Evolutionary conservation across 2,888 invertebrate species (phyloP), one percentile per base, ranked within the genome.

Genomic region (Drosophila tanythrix): DNA sequence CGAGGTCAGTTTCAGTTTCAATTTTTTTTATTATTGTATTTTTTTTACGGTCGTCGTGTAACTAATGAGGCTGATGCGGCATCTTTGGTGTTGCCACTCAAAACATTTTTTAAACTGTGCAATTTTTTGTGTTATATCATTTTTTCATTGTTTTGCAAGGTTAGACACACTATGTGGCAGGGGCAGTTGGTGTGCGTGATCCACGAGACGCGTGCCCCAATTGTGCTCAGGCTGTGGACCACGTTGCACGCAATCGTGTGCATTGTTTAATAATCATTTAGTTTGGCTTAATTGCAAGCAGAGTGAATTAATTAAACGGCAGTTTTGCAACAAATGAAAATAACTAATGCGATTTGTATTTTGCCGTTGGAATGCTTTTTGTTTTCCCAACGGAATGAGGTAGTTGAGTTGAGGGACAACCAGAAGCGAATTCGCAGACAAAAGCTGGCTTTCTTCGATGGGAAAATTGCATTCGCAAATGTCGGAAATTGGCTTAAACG

Each of bases 401-500:
- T 51, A 58, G 57, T 31, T 35, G 25, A 25, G 25, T 31, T 59
- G 72, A 56, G 55, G 71, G 72, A 38, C 67, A 74, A 79, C 79
- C 76, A 79, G 79, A 76, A 76, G 58, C 46, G 27, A 33, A 71
- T 66, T n/a, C 33, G 21, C 62, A 31, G 10, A n/a, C 43, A 40
- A 15, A 59, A 48, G 48, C n/a, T 40, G 52, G 21, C 18, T 40
- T 52, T 56, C 57, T 38, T 31, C 31, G 36, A 29, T 55, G 48
- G 33, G 35, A 59, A 57, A 46, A 36, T 40, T 25, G 43, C 35
- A 53, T 62, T 56, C 53, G 61, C 55, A 70, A 68, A 64, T 78
- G 64, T 70, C 67, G 46, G 64, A 50, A 74, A 83, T 86, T 80
- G 59, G 69, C 73, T 81, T 57, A 86, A 83, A 59, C 56, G 88